phyloP scores from a whole-genome alignment of 2,113 vertebrate species.

The Macheiramphus alcinus region DNA sequence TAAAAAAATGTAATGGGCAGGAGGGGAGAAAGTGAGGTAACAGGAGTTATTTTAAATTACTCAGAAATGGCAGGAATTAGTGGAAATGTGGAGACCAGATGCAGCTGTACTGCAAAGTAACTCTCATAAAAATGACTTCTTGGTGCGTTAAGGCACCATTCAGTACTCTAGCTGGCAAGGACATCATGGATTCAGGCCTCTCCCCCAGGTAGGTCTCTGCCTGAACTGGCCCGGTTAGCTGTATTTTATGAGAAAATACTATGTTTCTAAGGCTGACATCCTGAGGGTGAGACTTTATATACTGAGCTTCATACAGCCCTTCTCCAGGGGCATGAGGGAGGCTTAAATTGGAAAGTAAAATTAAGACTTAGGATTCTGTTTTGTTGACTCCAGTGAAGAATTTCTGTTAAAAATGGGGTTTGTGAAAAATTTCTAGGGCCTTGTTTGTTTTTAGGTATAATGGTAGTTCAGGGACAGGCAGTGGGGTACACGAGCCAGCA shows the following conservation, averaged over 20 bases:
- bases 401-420: background rate
- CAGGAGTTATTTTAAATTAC: constrained; percentile 58
- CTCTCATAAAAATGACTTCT: background rate
- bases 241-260: background rate
- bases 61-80: constrained; percentile 42
- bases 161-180: constrained; percentile 11
- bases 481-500: background rate
- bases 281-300: background rate
- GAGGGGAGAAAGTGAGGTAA: constrained; percentile 57
- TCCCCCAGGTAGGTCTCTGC: background rate
- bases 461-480: background rate
- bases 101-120: constrained; percentile 38
- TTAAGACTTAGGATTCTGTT: background rate
- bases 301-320: background rate
- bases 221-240: background rate
- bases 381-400: background rate
- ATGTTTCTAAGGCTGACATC: background rate
- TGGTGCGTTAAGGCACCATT: background rate
- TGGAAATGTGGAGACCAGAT: constrained; percentile 61
- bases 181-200: background rate
- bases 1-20: constrained; percentile 22
- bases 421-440: background rate
- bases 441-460: background rate
- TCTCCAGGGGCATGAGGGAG: background rate
- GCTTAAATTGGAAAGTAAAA: background rate